Evolutionary conservation across 1,140 invertebrate species (phyloP), one percentile per base, ranked within the genome.

Genomic region (Hermetia illucens): DNA sequence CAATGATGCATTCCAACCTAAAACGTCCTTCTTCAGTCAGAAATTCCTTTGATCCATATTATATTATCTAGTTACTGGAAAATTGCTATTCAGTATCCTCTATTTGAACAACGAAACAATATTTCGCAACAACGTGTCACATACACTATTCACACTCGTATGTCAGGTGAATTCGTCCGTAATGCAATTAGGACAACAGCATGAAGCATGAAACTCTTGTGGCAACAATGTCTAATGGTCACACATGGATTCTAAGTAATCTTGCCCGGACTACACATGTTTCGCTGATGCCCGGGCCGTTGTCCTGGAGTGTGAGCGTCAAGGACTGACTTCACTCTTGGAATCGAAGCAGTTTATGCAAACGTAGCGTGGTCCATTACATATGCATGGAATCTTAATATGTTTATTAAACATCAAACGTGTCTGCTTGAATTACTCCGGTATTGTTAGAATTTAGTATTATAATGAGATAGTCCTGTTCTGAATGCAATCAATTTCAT

Each of bases 321-420:
- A n/a, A n/a, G n/a, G n/a, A n/a, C n/a, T n/a, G n/a, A n/a, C n/a
- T n/a, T n/a, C n/a, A n/a, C n/a, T 27, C 8, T 27, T 27, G 8
- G 13, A 27, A 8, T 27, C 24, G 24, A 13, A 27, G 24, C 24
- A 27, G 24, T 27, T 27, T 27, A 27, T 27, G 24, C 24, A 27
- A 27, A 27, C 24, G 13, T 13, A 27, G 8, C 24, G 24, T n/a
- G n/a, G n/a, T 27, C 24, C 24, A 27, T 27, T 27, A 27, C 13
- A 27, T 27, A 27, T 27, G 24, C 24, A 27, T 27, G 24, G 24
- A 27, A 27, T 27, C 24, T 27, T 27, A 27, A 27, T 27, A 27
- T 27, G 24, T 27, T 27, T 27, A 27, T 27, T 27, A 27, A 27
- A 27, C 24, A 27, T 27, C 24, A 27, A 27, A 13, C 24, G 24